These are phyloP conservation scores for Ornithoptera priamus DNA, from an alignment of 2,888 invertebrate genomes.

Conservation along the genomic window DNA sequence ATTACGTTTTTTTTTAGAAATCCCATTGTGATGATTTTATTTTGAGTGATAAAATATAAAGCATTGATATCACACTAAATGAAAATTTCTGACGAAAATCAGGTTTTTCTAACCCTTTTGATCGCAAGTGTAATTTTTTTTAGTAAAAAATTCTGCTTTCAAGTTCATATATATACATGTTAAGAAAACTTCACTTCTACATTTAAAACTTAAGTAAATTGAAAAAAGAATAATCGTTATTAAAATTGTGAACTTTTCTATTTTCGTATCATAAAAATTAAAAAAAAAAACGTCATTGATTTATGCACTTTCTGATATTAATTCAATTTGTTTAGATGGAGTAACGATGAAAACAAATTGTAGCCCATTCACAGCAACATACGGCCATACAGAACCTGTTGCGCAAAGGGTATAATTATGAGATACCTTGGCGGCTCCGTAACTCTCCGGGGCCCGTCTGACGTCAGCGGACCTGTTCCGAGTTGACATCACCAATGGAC, in stretches of 20 bases:
- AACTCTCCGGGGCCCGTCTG: constrained; percentile 30
- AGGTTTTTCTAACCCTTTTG: too few relatives aligned
- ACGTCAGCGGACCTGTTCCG: constrained; percentile 36
- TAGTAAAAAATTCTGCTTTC: too few relatives aligned
- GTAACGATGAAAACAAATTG: constrained; percentile 23
- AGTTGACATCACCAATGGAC: constrained; percentile 49
- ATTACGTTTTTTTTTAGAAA: too few relatives aligned
- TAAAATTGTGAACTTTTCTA: background rate
- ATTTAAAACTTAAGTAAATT: background rate
- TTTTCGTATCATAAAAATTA: background rate
- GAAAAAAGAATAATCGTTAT: background rate
- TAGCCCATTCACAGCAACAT: constrained; percentile 35
- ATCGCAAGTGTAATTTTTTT: too few relatives aligned
- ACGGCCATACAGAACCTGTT: constrained; percentile 37
- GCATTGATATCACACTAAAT: too few relatives aligned
- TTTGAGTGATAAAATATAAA: too few relatives aligned
- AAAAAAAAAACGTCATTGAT: constrained; percentile 1
- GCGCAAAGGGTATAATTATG: constrained; percentile 37
- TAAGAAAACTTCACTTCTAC: background rate
- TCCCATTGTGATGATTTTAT: too few relatives aligned
- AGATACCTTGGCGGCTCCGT: constrained; percentile 28
- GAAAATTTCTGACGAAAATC: too few relatives aligned
- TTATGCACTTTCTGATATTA: constrained; percentile 7
- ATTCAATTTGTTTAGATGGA: constrained; percentile 26
- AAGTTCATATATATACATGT: too few relatives aligned